Conservation (phyloP, 2,797 vertebrate species). For the Hoplostethus mediterraneus region DNA sequence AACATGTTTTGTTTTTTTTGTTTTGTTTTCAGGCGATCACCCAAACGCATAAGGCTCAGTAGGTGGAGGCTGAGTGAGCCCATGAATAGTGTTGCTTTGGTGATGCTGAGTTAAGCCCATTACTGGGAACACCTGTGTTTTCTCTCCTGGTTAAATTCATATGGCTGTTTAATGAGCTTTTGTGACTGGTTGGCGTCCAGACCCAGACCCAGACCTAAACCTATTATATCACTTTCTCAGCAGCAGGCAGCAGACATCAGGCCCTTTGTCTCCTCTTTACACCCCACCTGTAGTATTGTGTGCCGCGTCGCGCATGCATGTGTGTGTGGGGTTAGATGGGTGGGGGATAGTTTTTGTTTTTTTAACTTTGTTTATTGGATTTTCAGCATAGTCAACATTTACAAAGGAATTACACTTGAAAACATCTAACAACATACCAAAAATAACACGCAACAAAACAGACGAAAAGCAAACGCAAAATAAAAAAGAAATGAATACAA, state of each 20-base stretch:
- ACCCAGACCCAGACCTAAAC: constrained; percentile 70
- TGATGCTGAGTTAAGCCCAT: constrained; percentile 75
- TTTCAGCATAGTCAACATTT: too few relatives aligned
- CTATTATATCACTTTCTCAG: constrained; percentile 68
- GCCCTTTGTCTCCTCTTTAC: constrained; percentile 53
- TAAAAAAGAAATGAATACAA: too few relatives aligned
- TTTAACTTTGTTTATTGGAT: too few relatives aligned
- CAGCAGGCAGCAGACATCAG: constrained; percentile 37
- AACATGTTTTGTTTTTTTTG: background rate
- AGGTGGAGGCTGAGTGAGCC: constrained; percentile 18
- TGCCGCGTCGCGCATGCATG: constrained; percentile 10
- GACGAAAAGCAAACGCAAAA: too few relatives aligned
- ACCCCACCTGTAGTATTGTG: constrained; percentile 21
- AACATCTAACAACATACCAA: too few relatives aligned
- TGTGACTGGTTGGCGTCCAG: constrained; percentile 66
- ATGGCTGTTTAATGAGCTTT: constrained; percentile 82
- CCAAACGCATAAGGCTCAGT: background rate
- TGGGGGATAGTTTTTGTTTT: background rate
- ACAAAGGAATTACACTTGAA: too few relatives aligned
- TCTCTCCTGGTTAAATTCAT: constrained; percentile 76
- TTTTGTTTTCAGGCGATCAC: constrained; percentile 9
- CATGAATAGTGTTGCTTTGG: constrained; percentile 71
- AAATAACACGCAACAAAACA: too few relatives aligned
- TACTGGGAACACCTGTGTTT: constrained; percentile 79
- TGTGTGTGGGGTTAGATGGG: background rate